Percentiles rank a stretch among this genome's conserved stretches.
Conservation (phyloP, 2,797 vertebrate species). For the Delichon dasypus region DNA sequence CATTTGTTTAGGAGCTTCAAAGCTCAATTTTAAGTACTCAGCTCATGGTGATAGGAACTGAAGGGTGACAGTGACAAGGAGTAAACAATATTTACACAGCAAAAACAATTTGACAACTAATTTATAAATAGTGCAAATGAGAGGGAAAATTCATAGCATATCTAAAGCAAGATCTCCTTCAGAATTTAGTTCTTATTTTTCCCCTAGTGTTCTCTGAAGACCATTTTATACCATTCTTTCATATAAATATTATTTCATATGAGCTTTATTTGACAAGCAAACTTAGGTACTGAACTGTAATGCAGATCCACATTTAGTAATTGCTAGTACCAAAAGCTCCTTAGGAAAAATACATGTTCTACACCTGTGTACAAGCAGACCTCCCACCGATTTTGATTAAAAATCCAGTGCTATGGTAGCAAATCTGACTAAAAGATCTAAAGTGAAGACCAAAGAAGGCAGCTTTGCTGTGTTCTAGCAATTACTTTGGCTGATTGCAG, state of each 20-base stretch:
- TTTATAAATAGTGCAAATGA: conserved; percentile 63
- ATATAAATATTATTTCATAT: not conserved
- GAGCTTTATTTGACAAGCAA: not conserved
- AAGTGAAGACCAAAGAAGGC: not conserved
- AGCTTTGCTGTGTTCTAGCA: not conserved
- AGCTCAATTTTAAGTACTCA: conserved; percentile 34
- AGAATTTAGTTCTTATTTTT: not conserved
- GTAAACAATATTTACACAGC: conserved; percentile 65
- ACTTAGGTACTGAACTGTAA: not conserved
- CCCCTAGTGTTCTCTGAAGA: not conserved
- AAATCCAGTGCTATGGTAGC: not conserved
- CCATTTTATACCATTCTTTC: not conserved
- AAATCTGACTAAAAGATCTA: not conserved
- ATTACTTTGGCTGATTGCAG: not conserved
- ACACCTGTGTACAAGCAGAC: not conserved
- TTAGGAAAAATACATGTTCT: not conserved
- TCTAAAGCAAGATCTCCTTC: not conserved
- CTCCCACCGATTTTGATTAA: not conserved
- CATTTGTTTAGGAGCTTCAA: conserved; percentile 55
- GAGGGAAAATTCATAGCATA: not conserved
- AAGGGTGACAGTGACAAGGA: conserved; percentile 53
- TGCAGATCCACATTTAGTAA: not conserved
- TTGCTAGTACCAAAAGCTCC: not conserved
- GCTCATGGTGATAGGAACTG: not conserved
- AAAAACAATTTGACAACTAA: conserved; percentile 49